Percentiles rank a stretch among this genome's conserved stretches.
Evolutionary conservation across 2,888 invertebrate species (phyloP).

Genomic region (Molorchus minor): DNA sequence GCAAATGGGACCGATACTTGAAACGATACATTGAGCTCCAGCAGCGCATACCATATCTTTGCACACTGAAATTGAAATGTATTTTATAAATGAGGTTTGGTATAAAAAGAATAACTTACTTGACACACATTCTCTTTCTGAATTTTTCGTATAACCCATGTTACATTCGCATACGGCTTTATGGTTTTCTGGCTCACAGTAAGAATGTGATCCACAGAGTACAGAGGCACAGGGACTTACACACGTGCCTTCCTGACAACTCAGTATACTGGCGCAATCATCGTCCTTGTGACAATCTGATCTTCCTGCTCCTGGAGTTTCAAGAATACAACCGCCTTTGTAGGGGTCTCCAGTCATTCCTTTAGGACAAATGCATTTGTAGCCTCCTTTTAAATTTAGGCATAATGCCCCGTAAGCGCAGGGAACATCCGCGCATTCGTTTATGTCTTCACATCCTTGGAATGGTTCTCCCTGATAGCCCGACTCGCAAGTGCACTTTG

Average conservation of each 20-base stretch:
- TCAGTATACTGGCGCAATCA: conserved; percentile 82
- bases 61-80: conserved; percentile 69
- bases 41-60: conserved; percentile 80
- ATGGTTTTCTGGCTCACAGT: conserved; percentile 88
- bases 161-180: conserved; percentile 89
- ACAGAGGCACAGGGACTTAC: conserved; percentile 82
- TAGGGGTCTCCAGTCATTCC: conserved; percentile 88
- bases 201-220: conserved; percentile 84
- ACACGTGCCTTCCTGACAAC: conserved; percentile 82
- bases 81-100: background rate
- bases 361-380: conserved; percentile 84
- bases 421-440: conserved; percentile 85
- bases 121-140: conserved; percentile 84
- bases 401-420: conserved; percentile 91
- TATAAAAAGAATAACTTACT: conserved; percentile 65
- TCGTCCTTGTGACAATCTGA: conserved; percentile 76
- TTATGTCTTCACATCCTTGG: conserved; percentile 83
- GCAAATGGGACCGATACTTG: conserved; percentile 85
- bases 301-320: conserved; percentile 67
- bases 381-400: conserved; percentile 85
- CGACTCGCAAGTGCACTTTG: conserved; percentile 86
- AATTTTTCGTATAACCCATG: conserved; percentile 81
- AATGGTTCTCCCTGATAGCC: conserved; percentile 89
- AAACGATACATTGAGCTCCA: conserved; percentile 87
- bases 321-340: conserved; percentile 77